phyloP scores from a whole-genome alignment of 2,797 vertebrate genomes.

The Phoxinus dragarum region DNA sequence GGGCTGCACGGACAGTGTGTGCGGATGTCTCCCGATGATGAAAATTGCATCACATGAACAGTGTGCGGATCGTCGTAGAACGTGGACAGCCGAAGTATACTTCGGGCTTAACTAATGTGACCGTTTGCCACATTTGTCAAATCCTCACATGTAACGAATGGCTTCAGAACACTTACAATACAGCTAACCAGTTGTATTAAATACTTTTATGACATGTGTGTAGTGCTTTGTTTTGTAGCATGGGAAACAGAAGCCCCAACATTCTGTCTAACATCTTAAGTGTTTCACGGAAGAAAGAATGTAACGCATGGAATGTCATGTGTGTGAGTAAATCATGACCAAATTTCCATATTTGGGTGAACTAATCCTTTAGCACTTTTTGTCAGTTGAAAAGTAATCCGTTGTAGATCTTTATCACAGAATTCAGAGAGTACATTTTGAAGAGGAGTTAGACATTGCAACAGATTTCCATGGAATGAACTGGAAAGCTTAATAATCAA shows the following conservation, averaged over 20 bases:
- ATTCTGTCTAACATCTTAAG: constrained; percentile 7
- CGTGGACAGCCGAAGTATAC: neutral
- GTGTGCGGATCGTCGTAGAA: neutral
- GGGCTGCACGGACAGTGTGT: no score
- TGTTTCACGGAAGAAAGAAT: neutral
- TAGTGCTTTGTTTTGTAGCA: constrained; percentile 6
- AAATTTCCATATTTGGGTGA: neutral
- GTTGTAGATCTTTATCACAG: neutral
- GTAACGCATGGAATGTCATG: neutral
- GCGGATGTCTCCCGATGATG: no score
- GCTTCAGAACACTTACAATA: neutral
- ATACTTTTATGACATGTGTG: neutral
- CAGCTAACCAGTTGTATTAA: neutral
- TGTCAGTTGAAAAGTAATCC: neutral
- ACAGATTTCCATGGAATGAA: neutral
- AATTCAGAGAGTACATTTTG: neutral
- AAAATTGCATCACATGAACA: neutral
- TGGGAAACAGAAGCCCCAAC: constrained; percentile 14
- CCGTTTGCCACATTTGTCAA: neutral
- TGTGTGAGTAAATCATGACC: neutral
- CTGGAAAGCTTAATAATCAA: neutral
- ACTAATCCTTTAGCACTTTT: neutral
- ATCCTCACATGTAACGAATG: neutral
- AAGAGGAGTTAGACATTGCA: neutral
- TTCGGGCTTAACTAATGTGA: neutral